Evolutionary conservation across 2,797 vertebrate genomes (phyloP).

Genomic region (Malurus leucopterus): DNA sequence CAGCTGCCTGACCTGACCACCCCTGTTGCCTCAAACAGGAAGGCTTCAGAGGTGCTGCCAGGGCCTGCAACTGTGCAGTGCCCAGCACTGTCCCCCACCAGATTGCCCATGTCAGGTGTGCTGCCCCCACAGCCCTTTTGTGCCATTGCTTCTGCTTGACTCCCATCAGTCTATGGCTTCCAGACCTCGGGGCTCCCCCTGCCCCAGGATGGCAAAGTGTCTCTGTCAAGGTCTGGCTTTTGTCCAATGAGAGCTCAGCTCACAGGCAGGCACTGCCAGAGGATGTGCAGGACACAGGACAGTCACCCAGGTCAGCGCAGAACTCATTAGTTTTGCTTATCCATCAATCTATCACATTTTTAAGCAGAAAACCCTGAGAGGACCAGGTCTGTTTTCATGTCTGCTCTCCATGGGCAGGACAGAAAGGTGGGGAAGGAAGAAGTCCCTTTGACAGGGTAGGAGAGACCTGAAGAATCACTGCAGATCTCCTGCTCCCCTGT

Average conservation of each 20-base stretch:
- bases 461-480: fast-evolving
- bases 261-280: neutral
- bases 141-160: neutral
- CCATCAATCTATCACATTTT: neutral
- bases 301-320: neutral
- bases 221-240: neutral
- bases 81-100: fast-evolving
- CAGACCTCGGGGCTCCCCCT: neutral
- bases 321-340: neutral
- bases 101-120: neutral
- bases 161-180: neutral
- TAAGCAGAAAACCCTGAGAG: neutral
- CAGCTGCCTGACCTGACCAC: neutral
- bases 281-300: neutral
- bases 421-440: neutral
- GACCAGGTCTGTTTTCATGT: neutral
- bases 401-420: neutral
- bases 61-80: neutral
- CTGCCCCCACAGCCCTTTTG: neutral
- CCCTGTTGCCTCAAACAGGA: neutral
- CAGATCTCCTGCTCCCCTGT: neutral
- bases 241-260: neutral
- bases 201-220: neutral
- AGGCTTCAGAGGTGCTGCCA: neutral
- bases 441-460: neutral